Percentiles rank a stretch among this genome's conserved stretches.
phyloP scores from a whole-genome alignment of 2,888 invertebrate species.

The Mythimna lalbum region DNA sequence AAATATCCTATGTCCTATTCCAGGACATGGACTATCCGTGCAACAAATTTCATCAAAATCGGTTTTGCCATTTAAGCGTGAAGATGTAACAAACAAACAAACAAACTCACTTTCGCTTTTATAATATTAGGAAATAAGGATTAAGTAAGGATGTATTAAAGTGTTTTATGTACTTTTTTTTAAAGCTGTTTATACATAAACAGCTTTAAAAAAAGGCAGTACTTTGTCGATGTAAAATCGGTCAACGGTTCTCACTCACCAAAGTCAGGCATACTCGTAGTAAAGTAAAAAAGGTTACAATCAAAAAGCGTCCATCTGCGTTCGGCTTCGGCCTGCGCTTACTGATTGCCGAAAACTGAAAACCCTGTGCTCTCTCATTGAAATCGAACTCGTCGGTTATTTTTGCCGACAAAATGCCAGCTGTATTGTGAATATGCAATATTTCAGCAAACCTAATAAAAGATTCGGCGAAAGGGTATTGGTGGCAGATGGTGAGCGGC shows the following conservation, averaged over 20 bases:
- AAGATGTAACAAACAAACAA: too few species aligned
- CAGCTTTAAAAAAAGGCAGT: too few species aligned
- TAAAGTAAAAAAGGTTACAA: background rate
- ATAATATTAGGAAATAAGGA: too few species aligned
- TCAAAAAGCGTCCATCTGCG: conserved; percentile 15
- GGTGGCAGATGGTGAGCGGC: conserved; percentile 68
- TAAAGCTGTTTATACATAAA: too few species aligned
- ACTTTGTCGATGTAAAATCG: background rate
- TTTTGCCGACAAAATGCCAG: conserved; percentile 72
- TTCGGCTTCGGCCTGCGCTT: conserved; percentile 31
- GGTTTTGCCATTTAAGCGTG: too few species aligned
- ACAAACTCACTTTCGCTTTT: too few species aligned
- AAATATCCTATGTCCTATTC: too few species aligned
- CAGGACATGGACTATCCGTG: too few species aligned
- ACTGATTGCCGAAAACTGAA: conserved; percentile 50
- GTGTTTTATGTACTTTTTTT: too few species aligned
- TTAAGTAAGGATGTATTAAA: too few species aligned
- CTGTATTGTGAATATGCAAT: conserved; percentile 81
- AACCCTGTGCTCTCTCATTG: conserved; percentile 63
- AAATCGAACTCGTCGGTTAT: conserved; percentile 69
- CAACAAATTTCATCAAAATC: too few species aligned
- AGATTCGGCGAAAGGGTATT: conserved; percentile 69
- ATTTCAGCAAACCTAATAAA: conserved; percentile 80
- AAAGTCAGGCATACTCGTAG: background rate
- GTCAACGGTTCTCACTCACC: background rate